Conservation (phyloP, 2,797 vertebrate species). For the Scyliorhinus canicula region DNA sequence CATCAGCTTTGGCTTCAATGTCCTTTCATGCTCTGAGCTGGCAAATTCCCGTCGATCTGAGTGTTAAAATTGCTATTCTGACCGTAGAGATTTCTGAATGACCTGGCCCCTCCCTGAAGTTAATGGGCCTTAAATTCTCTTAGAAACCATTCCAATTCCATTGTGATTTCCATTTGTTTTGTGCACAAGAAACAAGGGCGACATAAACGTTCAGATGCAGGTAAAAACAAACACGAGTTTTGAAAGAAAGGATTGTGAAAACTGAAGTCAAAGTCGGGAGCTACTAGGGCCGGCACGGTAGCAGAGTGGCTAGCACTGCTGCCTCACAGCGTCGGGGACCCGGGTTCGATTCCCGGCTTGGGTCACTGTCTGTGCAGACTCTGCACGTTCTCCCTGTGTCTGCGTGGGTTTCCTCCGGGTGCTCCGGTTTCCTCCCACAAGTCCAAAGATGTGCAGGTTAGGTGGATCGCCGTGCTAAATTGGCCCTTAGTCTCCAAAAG, state of each 20-base stretch:
- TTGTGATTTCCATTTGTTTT: neutral
- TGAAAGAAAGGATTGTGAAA: neutral
- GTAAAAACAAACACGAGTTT: neutral
- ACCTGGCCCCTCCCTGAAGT: neutral
- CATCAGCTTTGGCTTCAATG: neutral
- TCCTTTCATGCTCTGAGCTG: neutral
- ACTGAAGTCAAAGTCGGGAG: neutral
- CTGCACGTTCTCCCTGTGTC: too few relatives aligned
- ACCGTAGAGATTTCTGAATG: neutral
- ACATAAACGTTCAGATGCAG: neutral
- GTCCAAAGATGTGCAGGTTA: too few relatives aligned
- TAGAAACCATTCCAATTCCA: neutral
- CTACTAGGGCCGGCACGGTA: too few relatives aligned
- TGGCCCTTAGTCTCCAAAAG: too few relatives aligned
- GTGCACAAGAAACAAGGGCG: neutral
- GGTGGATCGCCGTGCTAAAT: too few relatives aligned
- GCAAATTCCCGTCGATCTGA: neutral
- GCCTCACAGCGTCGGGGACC: too few relatives aligned
- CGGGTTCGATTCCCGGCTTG: too few relatives aligned
- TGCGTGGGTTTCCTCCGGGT: too few relatives aligned
- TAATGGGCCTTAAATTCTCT: neutral
- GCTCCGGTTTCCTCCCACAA: too few relatives aligned
- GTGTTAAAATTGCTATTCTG: neutral
- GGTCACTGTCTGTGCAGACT: too few relatives aligned
- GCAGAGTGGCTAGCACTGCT: too few relatives aligned